phyloP scores from a whole-genome alignment of 1,140 invertebrate species.

The Drosophila tsacasi region DNA sequence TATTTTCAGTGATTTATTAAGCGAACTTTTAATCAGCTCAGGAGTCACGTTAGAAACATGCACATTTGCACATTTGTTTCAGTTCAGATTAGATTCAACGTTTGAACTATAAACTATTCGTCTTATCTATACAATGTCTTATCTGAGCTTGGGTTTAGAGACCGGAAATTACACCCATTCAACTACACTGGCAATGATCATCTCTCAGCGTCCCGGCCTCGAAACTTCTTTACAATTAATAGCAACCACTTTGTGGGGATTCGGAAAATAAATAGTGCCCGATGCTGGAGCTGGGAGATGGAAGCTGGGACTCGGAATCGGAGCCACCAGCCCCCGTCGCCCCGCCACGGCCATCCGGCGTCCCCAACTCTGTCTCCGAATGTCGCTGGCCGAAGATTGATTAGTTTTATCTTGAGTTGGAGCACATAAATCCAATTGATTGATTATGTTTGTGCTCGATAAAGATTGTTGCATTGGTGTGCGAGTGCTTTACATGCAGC shows the following conservation, averaged over 20 bases:
- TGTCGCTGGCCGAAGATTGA: conserved; percentile 78
- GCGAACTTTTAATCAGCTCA: neutral
- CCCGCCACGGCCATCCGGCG: conserved; percentile 18
- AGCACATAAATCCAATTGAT: conserved; percentile 85
- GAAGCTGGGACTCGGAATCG: neutral
- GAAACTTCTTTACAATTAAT: conserved; percentile 64
- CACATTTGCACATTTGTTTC: neutral
- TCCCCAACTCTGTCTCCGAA: conserved; percentile 42
- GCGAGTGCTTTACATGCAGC: conserved; percentile 68
- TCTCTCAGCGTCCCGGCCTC: conserved; percentile 23
- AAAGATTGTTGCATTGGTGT: conserved; percentile 79
- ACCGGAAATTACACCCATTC: conserved; percentile 36
- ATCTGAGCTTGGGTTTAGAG: conserved; percentile 4
- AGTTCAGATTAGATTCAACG: neutral
- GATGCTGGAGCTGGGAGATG: conserved; percentile 17
- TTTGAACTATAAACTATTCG: neutral
- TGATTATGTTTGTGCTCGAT: conserved; percentile 84
- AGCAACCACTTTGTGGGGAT: conserved; percentile 37
- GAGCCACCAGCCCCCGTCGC: neutral
- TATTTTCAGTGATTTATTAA: neutral
- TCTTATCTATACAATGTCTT: conserved; percentile 10
- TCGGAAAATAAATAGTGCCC: conserved; percentile 54
- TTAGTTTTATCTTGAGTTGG: conserved; percentile 85
- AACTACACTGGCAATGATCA: conserved; percentile 9
- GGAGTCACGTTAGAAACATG: neutral